phyloP scores from a whole-genome alignment of 2,113 vertebrate species.

The Scartelaos histophorus region DNA sequence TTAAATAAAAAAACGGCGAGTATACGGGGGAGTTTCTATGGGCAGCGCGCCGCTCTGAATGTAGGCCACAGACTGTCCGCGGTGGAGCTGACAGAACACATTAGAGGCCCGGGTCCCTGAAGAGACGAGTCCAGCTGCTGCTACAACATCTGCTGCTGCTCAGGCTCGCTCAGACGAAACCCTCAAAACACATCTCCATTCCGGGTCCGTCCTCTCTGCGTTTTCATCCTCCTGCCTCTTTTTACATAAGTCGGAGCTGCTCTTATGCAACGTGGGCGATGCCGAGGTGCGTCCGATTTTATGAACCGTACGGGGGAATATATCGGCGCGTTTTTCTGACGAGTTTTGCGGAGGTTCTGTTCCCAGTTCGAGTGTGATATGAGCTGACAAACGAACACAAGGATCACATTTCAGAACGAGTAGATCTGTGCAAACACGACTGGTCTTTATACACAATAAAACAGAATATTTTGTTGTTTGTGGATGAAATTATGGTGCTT shows the following conservation, averaged over 20 bases:
- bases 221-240: slow-evolving; percentile 7
- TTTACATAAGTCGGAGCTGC: slow-evolving; percentile 49
- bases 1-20: slow-evolving; percentile 16
- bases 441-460: too few relatives aligned
- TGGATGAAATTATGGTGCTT: too few relatives aligned
- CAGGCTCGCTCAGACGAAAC: slow-evolving; percentile 26
- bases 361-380: too few relatives aligned
- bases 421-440: too few relatives aligned
- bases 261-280: slow-evolving; percentile 46
- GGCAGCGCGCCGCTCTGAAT: slow-evolving; percentile 1
- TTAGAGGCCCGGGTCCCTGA: slow-evolving; percentile 32
- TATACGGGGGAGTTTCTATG: slow-evolving; percentile 20
- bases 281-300: slow-evolving; percentile 28
- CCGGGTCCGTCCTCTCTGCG: neutral
- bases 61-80: slow-evolving; percentile 16
- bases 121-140: slow-evolving; percentile 39
- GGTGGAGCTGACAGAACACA: slow-evolving; percentile 34
- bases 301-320: too few relatives aligned
- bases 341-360: too few relatives aligned
- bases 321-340: too few relatives aligned
- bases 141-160: slow-evolving; percentile 38
- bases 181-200: slow-evolving; percentile 5
- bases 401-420: too few relatives aligned
- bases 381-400: too few relatives aligned
- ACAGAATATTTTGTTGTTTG: too few relatives aligned